Evolutionary conservation across 2,888 invertebrate genomes (phyloP).

Genomic region (Campoletis raptor): DNA sequence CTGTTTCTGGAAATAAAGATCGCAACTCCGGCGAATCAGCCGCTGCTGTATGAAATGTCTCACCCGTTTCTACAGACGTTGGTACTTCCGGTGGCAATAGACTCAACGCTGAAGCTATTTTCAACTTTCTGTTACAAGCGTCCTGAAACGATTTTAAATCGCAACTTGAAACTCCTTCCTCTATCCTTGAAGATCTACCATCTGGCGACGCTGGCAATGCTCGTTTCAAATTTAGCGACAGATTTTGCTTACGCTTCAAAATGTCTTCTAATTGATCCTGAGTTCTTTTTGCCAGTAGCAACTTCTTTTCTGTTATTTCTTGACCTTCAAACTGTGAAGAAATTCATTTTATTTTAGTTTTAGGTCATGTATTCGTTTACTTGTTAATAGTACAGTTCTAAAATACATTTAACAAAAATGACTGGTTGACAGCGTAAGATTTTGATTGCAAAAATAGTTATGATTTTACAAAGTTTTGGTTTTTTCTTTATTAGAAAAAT

Average conservation of each 20-base stretch:
- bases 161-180: constrained; percentile 75
- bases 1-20: constrained; percentile 69
- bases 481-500: neutral
- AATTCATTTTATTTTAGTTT: neutral
- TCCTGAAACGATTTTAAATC: constrained; percentile 78
- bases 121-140: constrained; percentile 79
- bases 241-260: constrained; percentile 87
- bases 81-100: constrained; percentile 77
- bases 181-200: constrained; percentile 75
- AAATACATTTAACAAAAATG: neutral
- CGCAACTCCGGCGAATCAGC: constrained; percentile 85
- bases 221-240: constrained; percentile 89
- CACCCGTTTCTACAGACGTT: constrained; percentile 86
- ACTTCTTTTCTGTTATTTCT: constrained; percentile 82
- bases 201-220: constrained; percentile 85
- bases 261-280: constrained; percentile 86
- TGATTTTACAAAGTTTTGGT: neutral
- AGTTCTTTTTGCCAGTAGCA: constrained; percentile 85
- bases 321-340: constrained; percentile 76
- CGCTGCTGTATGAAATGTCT: constrained; percentile 92
- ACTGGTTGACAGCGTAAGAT: neutral
- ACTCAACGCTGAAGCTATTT: constrained; percentile 81
- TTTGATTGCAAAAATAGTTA: neutral
- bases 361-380: neutral
- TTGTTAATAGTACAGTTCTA: neutral